Percentiles rank a stretch among this genome's conserved stretches.
Evolutionary conservation across 1,140 invertebrate species (phyloP).

Genomic region (Oedothorax gibbosus): DNA sequence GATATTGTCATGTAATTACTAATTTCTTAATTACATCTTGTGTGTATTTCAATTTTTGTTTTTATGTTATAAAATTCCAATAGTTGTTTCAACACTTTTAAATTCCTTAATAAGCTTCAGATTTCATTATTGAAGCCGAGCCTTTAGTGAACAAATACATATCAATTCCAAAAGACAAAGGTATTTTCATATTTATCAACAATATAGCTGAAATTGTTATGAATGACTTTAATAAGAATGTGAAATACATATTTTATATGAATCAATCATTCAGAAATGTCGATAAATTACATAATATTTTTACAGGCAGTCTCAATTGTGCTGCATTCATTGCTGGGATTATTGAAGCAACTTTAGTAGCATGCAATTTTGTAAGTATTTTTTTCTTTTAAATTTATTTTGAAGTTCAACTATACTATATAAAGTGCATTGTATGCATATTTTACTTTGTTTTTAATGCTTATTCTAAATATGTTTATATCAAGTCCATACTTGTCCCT

Average conservation of each 20-base stretch:
- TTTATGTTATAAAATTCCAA: neutral
- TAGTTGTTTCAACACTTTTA: neutral
- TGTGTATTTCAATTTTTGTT: neutral
- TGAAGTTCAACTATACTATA: neutral
- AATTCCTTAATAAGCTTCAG: slow-evolving; percentile 32
- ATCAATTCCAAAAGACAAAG: slow-evolving; percentile 97
- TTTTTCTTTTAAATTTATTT: slow-evolving; percentile 9
- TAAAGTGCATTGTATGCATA: too few species aligned
- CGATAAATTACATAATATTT: neutral
- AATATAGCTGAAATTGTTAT: neutral
- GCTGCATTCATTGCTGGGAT: slow-evolving; percentile 99
- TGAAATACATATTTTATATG: neutral
- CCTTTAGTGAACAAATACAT: slow-evolving; percentile 97
- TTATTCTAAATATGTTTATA: too few species aligned
- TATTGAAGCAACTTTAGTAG: slow-evolving; percentile 93
- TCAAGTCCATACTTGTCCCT: too few species aligned
- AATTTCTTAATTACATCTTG: neutral
- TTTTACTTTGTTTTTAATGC: too few species aligned
- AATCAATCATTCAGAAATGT: neutral
- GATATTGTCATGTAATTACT: too few species aligned
- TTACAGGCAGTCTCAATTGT: slow-evolving; percentile 84
- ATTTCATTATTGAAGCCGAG: slow-evolving; percentile 99
- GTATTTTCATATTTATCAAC: slow-evolving; percentile 66
- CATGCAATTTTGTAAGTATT: slow-evolving; percentile 93
- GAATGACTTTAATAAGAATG: neutral